Evolutionary conservation across 2,797 vertebrate species (phyloP).

Genomic region (Hoplostethus mediterraneus): DNA sequence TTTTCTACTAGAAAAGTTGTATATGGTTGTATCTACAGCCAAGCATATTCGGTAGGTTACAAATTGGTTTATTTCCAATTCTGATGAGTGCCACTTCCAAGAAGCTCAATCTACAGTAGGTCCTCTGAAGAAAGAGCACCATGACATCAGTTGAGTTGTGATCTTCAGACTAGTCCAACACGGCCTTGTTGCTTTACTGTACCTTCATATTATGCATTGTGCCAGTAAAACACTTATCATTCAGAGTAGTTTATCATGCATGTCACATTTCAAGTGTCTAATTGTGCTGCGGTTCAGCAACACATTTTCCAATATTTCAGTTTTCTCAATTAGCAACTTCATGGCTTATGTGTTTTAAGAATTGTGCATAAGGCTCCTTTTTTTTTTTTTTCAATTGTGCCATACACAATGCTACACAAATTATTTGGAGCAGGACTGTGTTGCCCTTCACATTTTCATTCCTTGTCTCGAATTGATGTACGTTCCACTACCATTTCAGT

Average conservation of each 20-base stretch:
- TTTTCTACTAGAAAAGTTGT: neutral
- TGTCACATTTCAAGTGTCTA: constrained; percentile 4
- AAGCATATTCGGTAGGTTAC: neutral
- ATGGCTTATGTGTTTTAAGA: neutral
- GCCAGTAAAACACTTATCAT: constrained; percentile 2
- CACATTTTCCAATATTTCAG: neutral
- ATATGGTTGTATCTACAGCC: neutral
- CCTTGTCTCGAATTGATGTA: neutral
- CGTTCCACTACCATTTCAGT: neutral
- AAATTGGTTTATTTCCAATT: neutral
- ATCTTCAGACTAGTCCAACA: neutral
- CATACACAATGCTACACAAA: constrained; percentile 1
- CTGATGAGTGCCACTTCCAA: neutral
- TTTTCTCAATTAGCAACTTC: neutral
- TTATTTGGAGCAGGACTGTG: neutral
- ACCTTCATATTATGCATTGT: constrained; percentile 14
- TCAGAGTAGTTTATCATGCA: neutral
- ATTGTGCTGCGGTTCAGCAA: constrained; percentile 42
- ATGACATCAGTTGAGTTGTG: neutral
- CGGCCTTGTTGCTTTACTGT: neutral
- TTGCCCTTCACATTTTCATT: neutral
- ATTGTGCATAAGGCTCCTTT: neutral
- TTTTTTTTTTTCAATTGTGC: neutral
- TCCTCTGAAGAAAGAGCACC: neutral
- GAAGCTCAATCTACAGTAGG: neutral